phyloP scores from a whole-genome alignment of 2,888 invertebrate species.

The Enoplolaimus lenunculus region DNA sequence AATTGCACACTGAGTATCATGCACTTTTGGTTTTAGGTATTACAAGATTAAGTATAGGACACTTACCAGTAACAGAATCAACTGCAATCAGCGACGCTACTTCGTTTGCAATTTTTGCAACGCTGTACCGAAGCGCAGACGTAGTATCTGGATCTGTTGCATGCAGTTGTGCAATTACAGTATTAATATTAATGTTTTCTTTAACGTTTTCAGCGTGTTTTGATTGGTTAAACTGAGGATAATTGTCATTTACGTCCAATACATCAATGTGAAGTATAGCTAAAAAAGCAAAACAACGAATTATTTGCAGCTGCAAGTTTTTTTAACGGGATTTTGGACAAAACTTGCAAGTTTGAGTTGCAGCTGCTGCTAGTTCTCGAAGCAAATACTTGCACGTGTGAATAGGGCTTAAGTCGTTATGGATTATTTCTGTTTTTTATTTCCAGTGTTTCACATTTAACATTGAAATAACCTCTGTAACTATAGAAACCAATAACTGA shows the following conservation, averaged over 20 bases:
- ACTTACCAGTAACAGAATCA: not conserved
- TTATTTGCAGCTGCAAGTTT: no score
- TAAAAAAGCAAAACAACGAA: no score
- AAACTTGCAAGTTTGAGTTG: no score
- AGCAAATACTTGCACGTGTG: no score
- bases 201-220: constrained; percentile 64
- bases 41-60: not conserved
- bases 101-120: constrained; percentile 29
- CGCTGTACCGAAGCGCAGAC: constrained; percentile 64
- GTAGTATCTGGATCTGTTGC: constrained; percentile 78
- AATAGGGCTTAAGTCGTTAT: no score
- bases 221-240: constrained; percentile 54
- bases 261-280: constrained; percentile 59
- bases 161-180: constrained; percentile 59
- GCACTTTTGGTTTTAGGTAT: not conserved
- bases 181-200: constrained; percentile 73
- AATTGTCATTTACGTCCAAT: constrained; percentile 76
- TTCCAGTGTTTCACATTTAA: no score
- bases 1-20: no score
- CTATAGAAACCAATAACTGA: no score
- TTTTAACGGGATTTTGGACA: no score
- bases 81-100: not conserved
- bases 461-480: no score
- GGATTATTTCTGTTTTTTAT: no score
- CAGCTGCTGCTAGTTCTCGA: no score